Conservation (phyloP, 2,113 vertebrate genomes). For the Herpailurus yagouaroundi region DNA sequence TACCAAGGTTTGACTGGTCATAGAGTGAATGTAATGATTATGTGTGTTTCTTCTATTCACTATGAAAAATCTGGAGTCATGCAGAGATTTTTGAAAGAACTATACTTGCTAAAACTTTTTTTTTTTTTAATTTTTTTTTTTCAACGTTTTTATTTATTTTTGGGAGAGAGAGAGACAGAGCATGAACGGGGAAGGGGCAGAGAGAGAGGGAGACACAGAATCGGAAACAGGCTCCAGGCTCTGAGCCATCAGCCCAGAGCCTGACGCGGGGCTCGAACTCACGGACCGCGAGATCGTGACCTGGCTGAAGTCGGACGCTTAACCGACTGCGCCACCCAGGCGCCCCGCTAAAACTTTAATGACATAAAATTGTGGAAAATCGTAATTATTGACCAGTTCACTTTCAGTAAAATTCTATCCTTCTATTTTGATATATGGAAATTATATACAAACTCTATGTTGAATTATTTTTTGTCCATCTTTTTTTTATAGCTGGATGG, state of each 20-base stretch:
- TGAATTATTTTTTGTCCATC: neutral
- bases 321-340: too few species aligned
- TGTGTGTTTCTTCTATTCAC: neutral
- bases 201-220: too few species aligned
- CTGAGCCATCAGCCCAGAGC: too few species aligned
- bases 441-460: neutral
- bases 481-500: neutral
- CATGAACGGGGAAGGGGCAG: too few species aligned
- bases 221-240: too few species aligned
- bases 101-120: neutral
- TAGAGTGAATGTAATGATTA: neutral
- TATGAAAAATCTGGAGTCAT: neutral
- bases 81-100: neutral
- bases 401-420: neutral
- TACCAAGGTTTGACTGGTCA: neutral
- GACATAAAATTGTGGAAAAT: neutral
- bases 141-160: too few species aligned
- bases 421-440: neutral
- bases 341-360: neutral
- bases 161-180: too few species aligned
- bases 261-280: too few species aligned
- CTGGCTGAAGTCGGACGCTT: too few species aligned
- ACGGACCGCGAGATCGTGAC: too few species aligned
- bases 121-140: too few species aligned
- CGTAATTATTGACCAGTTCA: neutral